Evolutionary conservation across 2,113 vertebrate genomes (phyloP).

Genomic region (Stomatorhinus ivindoensis): DNA sequence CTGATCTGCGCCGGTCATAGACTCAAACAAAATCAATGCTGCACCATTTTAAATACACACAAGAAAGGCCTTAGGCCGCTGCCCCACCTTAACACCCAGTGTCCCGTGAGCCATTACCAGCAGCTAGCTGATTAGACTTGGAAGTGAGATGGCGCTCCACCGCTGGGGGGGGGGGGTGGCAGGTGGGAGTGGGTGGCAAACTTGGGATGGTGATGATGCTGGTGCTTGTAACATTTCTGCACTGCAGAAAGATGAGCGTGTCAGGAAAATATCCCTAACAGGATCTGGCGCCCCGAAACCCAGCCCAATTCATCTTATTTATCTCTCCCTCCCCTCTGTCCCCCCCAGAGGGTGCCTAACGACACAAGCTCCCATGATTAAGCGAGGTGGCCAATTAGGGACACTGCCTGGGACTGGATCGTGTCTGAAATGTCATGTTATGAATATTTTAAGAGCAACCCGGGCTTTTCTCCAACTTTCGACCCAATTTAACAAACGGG

Average conservation of each 20-base stretch:
- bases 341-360: background rate
- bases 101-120: background rate
- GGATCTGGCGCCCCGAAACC: background rate
- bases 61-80: background rate
- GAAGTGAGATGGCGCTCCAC: background rate
- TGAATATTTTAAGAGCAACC: constrained; percentile 41
- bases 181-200: background rate
- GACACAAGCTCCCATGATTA: constrained; percentile 34
- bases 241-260: background rate
- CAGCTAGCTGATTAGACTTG: background rate
- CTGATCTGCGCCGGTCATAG: background rate
- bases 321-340: background rate
- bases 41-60: background rate
- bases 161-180: background rate
- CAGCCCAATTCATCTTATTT: background rate
- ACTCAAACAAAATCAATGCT: background rate
- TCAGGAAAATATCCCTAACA: background rate
- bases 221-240: background rate
- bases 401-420: constrained; percentile 33
- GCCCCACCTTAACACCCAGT: background rate
- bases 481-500: constrained; percentile 44
- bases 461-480: constrained; percentile 31
- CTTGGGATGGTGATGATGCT: background rate
- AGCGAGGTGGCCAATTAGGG: constrained; percentile 38
- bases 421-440: constrained; percentile 42